Evolutionary conservation across 2,888 invertebrate genomes (phyloP), one percentile per base, ranked within the genome.

Genomic region (Amphipoea lucens): DNA sequence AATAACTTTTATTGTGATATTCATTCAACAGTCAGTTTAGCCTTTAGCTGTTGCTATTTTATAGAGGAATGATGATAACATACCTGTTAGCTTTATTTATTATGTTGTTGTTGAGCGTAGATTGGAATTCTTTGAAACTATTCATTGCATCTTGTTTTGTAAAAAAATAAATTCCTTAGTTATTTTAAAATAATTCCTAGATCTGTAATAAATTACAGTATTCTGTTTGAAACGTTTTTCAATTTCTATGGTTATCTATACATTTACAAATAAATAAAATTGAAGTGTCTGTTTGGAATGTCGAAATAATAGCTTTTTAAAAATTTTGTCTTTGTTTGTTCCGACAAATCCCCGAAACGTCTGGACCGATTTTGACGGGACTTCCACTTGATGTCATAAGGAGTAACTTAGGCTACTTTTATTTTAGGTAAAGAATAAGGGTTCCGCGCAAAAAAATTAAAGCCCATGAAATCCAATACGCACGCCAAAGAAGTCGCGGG

Each of bases 181-280:
- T 92, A 93, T 93, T 94, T 91, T 91, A 92, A 91, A 91, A 90
- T 92, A 92, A 92, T 91, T 90, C 90, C 87, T 96, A 96, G 96
- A 95, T 95, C 94, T 95, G 95, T 95, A 96, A 96, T 95, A 96
- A 96, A 96, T 96, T 96, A 94, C 96, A 96, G 96, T 96, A 96
- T 96, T 96, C 94, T 95, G 94, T 94, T 90, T 72, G 83, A 84
- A 79, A 81, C 84, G 86, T 91, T 89, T 88, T 90, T 51, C 5
- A 40, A 62, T n/a, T 17, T 29, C 1, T 62, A 40, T 51, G 11
- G 45, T n/a, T n/a, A 11, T 60, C 11, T n/a, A n/a, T 36, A 36
- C 36, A 36, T 36, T 2, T 4, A 23, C 11, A 57, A 60, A n/a
- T 60, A 11, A 60, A 60, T 60, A 60, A 60, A 60, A 60, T n/a